Percentiles rank a stretch among this genome's conserved stretches.
These are phyloP conservation scores for Lerema accius DNA, from an alignment of 1,140 invertebrate species.

Conservation along the genomic window DNA sequence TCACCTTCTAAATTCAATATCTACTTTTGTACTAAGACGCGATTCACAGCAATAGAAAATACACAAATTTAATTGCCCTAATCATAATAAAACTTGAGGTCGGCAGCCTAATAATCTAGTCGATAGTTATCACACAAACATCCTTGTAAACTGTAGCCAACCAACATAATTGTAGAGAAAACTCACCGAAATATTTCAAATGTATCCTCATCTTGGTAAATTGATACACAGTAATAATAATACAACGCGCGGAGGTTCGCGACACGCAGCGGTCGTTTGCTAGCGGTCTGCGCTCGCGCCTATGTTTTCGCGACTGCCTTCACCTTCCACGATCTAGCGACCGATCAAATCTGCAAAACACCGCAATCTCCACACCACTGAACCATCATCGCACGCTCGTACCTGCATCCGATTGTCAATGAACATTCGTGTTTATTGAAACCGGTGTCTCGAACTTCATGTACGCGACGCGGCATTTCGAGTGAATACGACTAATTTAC, in stretches of 20 bases:
- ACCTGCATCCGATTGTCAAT: conserved; percentile 43
- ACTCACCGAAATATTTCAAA: conserved; percentile 70
- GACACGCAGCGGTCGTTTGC: conserved; percentile 39
- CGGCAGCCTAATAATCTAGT: background rate
- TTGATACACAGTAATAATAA: conserved; percentile 46
- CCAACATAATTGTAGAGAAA: conserved; percentile 2
- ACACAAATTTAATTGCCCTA: conserved; percentile 8
- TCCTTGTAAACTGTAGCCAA: background rate
- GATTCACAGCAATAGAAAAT: conserved; percentile 4
- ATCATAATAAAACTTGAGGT: conserved; percentile 5
- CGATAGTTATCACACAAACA: background rate
- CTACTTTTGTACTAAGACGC: background rate
- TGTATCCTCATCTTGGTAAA: conserved; percentile 63
- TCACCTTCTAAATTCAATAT: too few relatives aligned
- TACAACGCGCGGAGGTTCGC: conserved; percentile 49
- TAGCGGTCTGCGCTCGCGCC: conserved; percentile 59
- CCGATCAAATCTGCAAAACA: conserved; percentile 42
- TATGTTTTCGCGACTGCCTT: conserved; percentile 59
- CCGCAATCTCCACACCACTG: conserved; percentile 51
- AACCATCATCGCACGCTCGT: conserved; percentile 23
- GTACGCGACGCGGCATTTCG: background rate
- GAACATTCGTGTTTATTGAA: conserved; percentile 32
- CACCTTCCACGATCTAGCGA: conserved; percentile 37
- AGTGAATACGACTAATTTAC: background rate
- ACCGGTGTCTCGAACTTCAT: background rate